These are phyloP conservation scores for Ptychoptera albimana DNA, from an alignment of 2,888 invertebrate species.

Conservation along the genomic window DNA sequence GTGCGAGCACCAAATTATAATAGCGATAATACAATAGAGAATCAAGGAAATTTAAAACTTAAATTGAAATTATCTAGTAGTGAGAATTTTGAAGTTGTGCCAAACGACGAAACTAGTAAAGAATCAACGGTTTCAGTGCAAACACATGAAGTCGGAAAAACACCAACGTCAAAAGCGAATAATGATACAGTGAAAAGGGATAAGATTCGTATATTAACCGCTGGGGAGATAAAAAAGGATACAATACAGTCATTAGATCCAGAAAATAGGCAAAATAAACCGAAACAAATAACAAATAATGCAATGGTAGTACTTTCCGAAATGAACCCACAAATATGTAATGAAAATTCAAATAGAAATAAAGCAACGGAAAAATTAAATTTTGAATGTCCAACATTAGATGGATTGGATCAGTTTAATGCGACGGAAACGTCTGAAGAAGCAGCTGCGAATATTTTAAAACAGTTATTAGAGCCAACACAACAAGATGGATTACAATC, in stretches of 20 bases:
- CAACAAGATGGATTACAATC: conserved; percentile 23
- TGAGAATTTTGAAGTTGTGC: conserved; percentile 14
- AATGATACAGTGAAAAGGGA: background rate
- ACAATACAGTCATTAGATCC: too few species aligned
- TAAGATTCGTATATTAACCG: conserved; percentile 1
- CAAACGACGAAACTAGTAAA: conserved; percentile 6
- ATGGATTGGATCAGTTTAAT: conserved; percentile 14
- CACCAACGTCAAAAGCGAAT: background rate
- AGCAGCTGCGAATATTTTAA: conserved; percentile 14
- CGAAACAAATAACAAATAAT: conserved; percentile 3
- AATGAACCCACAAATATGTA: conserved; percentile 1
- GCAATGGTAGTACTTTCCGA: conserved; percentile 10
- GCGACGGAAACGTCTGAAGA: conserved; percentile 12
- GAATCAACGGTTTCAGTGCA: background rate
- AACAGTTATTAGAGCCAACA: conserved; percentile 12
- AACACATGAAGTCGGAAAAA: background rate
- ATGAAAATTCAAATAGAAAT: background rate
- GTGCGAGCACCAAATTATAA: too few species aligned
- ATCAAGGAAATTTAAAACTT: conserved; percentile 12
- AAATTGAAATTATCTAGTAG: conserved; percentile 14
- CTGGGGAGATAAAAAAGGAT: background rate
- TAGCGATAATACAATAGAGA: background rate
- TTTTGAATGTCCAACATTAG: conserved; percentile 16
- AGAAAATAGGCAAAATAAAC: background rate
- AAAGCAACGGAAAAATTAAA: conserved; percentile 10